Evolutionary conservation across 2,113 vertebrate genomes (phyloP), one percentile per base, ranked within the genome.

Genomic region (Mungos mungo): DNA sequence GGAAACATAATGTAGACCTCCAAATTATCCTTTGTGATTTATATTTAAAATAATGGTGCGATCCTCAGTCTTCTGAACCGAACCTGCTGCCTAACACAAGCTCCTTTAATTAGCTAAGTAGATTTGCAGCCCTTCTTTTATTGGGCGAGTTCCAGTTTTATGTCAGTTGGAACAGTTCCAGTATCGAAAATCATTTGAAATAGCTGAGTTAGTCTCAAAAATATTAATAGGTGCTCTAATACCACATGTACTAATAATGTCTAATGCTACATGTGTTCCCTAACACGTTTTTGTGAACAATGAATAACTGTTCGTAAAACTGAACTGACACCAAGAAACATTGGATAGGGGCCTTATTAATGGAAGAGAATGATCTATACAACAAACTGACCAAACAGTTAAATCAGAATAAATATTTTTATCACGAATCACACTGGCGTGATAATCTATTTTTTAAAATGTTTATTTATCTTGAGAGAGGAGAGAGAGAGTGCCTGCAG

Each of bases 61-160:
- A 94, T 79, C 16, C n/a, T 95, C 29, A 65, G 57, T 87, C 60
- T 97, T 97, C 31, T 68, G 41, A 94, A 79, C 63, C 82, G 79
- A 96, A 95, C 38, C 31, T 96, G 76, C 52, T 69, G 13, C 68
- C 45, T 79, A 69, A 92, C 38, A 90, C 41, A 77, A 88, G 80
- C 60, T 94, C 79, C 54, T 95, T 96, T 97, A 97, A 96, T 97
- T 98, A 97, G 92, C 76, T 96, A 94, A 97, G 95, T 94, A 95
- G 90, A 97, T 90, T 81, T 74, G 54, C 35, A 93, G 79, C 65
- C 57, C 63, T 29, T 88, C 13, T 97, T 96, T 96, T 82, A 92
- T 52, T 96, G 92, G 87, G 71, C 8, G 41, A 88, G 85, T 94
- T 97, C 97, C 97, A 98, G 90, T 69, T 95, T 90, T 85, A 96